Conservation (phyloP, 2,888 invertebrate genomes). For the Erebia ligea region DNA sequence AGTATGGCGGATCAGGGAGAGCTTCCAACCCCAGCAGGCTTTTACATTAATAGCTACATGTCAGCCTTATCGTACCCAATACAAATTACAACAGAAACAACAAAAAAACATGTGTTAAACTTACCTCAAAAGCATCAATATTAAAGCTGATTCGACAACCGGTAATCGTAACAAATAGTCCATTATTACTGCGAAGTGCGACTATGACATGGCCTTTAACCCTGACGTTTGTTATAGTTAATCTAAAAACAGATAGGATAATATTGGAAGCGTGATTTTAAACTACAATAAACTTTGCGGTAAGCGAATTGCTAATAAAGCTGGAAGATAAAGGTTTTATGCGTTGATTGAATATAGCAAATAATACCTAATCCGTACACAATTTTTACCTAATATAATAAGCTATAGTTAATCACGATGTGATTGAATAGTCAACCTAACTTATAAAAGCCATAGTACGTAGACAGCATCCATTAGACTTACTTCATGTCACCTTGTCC, state of each 20-base stretch:
- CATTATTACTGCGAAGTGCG: conserved; percentile 39
- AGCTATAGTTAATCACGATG: no score
- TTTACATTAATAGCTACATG: no score
- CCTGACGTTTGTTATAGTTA: conserved; percentile 48
- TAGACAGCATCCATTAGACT: conserved; percentile 24
- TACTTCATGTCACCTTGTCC: conserved; percentile 55
- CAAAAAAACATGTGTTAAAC: no score
- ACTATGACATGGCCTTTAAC: conserved; percentile 45
- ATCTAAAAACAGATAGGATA: conserved; percentile 42
- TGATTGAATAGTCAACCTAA: background rate
- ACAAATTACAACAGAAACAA: no score
- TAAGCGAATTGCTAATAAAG: no score
- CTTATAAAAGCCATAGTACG: background rate
- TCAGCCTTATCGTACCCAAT: no score
- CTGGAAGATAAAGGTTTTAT: no score
- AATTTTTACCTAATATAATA: no score
- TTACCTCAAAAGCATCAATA: conserved; percentile 52
- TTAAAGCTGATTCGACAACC: conserved; percentile 46
- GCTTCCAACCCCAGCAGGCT: no score
- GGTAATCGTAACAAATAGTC: conserved; percentile 46
- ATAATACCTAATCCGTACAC: no score
- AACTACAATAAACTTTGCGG: background rate
- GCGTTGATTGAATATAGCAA: no score
- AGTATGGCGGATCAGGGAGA: no score
- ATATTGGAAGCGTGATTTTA: background rate